Base-by-base conservation (phyloP, 2,888 invertebrate genomes). In the Pachycephus smyrnensis region DNA sequence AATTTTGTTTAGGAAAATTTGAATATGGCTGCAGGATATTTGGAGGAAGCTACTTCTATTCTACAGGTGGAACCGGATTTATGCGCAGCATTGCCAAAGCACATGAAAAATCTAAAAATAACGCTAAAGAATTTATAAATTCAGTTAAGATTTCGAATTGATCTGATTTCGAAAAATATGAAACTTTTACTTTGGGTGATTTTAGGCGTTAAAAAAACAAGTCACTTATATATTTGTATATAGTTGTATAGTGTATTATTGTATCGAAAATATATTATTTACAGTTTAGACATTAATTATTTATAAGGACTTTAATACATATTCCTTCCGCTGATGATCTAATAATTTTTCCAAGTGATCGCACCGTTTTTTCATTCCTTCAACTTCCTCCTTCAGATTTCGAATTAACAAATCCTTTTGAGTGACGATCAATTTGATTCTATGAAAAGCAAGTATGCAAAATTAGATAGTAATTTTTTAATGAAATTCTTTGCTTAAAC, bases 361-460 rank as follows among this genome's bases (percentile, higher is more conserved):
- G 84, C 96, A 95, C 88, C 95, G 95, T 90, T 95, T 95, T 84
- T 95, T 94, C 75, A 95, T 92, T 68, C 95, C 94, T 76, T 94
- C 94, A 31, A 95, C 93, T 86, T 97, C 96, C 75, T 95, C 93
- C 74, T 94, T 95, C 55, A 97, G 91, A 80, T 96, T 94, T 81
- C 94, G 94, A 76, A 97, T 94, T 11, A 95, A 94, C 6, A 96
- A 94, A 88, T 97, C 96, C 89, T 97, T 97, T 80, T 96, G 94
- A 0, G 95, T 95, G 32, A 97, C 94, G 0, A 97, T 95, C 79
- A 96, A 94, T 91, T 96, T 97, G 30, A 97, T 96, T 87, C 97
- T 96, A 87, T 75, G 91, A 86, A 80, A 76, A 82, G 75, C 74
- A 75, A 75, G 36, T 75, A 37, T 55, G 32, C 69, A 75, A 37